A percentile compares a stretch with the other conserved stretches of the same genome.
These are phyloP conservation scores for Zosterops hypoxanthus DNA, from an alignment of 2,113 vertebrate species.

Conservation along the genomic window DNA sequence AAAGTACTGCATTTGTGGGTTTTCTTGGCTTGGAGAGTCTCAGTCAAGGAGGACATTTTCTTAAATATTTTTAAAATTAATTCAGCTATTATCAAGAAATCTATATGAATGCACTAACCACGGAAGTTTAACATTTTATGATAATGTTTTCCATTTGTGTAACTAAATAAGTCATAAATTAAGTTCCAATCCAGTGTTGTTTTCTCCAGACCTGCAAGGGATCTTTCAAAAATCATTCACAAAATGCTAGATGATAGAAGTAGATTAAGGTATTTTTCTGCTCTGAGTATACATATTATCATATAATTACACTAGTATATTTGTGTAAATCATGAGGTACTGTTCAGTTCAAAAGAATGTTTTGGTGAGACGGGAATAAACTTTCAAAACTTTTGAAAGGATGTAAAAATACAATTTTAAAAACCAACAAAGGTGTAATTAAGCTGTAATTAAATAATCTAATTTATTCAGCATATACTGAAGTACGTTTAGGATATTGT, in stretches of 20 bases:
- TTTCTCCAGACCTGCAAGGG: background rate
- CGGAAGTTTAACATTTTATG: slow-evolving; percentile 49
- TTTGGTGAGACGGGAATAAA: background rate
- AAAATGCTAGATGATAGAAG: slow-evolving; percentile 11
- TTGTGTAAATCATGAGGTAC: background rate
- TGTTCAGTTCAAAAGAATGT: background rate
- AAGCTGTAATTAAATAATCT: too few species aligned
- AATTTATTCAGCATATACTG: background rate
- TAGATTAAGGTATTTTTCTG: background rate
- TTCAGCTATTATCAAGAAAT: slow-evolving; percentile 50
- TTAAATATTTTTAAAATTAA: slow-evolving; percentile 57
- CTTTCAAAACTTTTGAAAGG: background rate
- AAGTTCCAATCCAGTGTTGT: background rate
- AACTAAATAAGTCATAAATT: slow-evolving; percentile 40
- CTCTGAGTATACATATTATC: background rate
- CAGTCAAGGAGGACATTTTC: background rate
- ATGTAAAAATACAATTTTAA: background rate
- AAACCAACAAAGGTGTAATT: background rate
- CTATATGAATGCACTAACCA: slow-evolving; percentile 41
- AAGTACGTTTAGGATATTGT: background rate
- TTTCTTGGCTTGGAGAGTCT: slow-evolving; percentile 38
- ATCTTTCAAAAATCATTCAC: slow-evolving; percentile 47
- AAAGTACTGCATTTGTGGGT: slow-evolving; percentile 43
- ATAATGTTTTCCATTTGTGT: slow-evolving; percentile 50
- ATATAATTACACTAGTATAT: background rate